Base-by-base conservation (phyloP, 2,113 vertebrate species). In the Drymodes brunneopygia region DNA sequence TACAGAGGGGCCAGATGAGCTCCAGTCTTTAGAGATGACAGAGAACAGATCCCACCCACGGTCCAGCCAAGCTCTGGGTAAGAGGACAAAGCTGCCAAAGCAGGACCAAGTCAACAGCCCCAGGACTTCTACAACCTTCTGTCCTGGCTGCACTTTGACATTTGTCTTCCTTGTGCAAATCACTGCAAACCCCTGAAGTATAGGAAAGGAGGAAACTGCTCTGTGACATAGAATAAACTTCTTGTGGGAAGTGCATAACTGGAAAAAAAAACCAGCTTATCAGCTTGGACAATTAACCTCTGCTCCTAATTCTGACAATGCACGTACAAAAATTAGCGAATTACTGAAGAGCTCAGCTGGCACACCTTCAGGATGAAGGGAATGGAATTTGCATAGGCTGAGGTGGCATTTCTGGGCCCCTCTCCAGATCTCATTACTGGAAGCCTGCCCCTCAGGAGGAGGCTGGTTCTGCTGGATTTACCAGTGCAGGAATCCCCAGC, bases 381-480 rank as follows among this genome's bases (percentile, higher is more conserved):
- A 88, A 66, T 4, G 19, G 38, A 18, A 62, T 67, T 56, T 64
- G 61, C 64, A n/a, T 2, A 2, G n/a, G 57, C 35, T 79, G 72
- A 74, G 82, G 81, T 89, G 73, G 44, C 61, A 60, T 45, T 95
- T 86, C 92, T 84, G 77, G 80, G 86, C 86, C 65, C 6, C 28
- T 58, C 72, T 92, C 79, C 88, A 88, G 88, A 65, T 56, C 40
- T 80, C 10, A 25, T 82, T 75, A 53, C 70, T 64, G 57, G 53
- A 82, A 89, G 65, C 81, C 78, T 58, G 85, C 33, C 74, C 9
- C 92, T 79, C 89, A 28, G 87, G 92, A 94, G 77, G 48, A 89
- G 48, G 87, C 80, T 65, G 95, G 95, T 70, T 91, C 70, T 67
- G 78, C 95, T 73, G 83, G 81, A 89, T 79, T 69, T 61, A 48